Evolutionary conservation across 2,797 vertebrate genomes (phyloP), one percentile per base, ranked within the genome.

Genomic region (Labroides dimidiatus): DNA sequence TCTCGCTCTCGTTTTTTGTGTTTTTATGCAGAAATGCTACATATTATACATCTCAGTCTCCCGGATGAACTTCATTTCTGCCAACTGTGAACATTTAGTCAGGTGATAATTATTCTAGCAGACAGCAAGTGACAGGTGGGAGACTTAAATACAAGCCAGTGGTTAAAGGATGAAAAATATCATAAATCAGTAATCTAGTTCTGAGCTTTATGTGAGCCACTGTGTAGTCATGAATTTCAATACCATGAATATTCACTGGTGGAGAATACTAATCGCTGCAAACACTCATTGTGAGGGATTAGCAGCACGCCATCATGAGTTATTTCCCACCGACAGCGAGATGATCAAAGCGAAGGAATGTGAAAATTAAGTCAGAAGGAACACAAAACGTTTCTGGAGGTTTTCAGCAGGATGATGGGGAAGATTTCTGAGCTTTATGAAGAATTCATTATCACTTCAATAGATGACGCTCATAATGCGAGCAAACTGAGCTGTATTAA

Each of bases 241-340:
- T 76, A 56, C 19, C 33, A 64, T 74, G 63, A 84, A 83, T 83
- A 84, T 75, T 87, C 75, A 83, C 65, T 41, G 71, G 45, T 43
- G 58, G 53, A 80, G 75, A 71, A 62, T 55, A 68, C 55, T 76
- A 74, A 87, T 83, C 64, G 72, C 57, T 33, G 59, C 42, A 63
- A 80, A 78, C 64, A 54, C n/a, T 58, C 57, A 78, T 69, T 78
- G 52, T 62, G 57, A 63, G 65, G 64, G 63, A 81, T 76, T 74
- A 74, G 65, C 72, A 33, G 74, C 49, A 17, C 47, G 50, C 52
- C 58, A 44, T 71, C 48, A 58, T 42, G 66, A 74, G 49, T 51
- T 48, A 47, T 73, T 67, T 72, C 71, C 78, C 66, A 50, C 68
- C 69, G 78, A 82, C 55, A 75, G 56, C 69, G 10, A 63, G 50